Percentiles rank a stretch among this genome's conserved stretches.
These are phyloP conservation scores for Numenius phaeopus DNA, from an alignment of 2,797 vertebrate species.

Conservation along the genomic window DNA sequence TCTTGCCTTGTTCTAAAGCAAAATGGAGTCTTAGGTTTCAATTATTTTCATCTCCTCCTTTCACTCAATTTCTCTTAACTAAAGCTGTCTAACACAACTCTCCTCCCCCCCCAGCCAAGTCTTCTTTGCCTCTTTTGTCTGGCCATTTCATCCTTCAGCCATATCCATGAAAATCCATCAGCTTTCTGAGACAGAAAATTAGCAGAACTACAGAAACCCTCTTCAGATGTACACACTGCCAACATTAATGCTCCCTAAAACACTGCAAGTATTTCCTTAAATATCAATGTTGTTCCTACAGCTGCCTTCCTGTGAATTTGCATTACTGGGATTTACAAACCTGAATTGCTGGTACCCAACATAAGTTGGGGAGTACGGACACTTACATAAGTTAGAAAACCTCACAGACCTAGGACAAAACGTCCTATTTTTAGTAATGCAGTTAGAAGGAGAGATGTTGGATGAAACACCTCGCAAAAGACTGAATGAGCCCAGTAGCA, in stretches of 20 bases:
- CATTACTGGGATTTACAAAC: background rate
- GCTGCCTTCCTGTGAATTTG: background rate
- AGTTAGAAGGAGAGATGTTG: background rate
- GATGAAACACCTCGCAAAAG: background rate
- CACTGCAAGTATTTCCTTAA: background rate
- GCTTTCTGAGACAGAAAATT: background rate
- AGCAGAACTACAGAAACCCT: background rate
- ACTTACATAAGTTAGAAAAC: background rate
- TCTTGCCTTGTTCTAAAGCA: background rate
- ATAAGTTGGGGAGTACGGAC: rapidly evolving
- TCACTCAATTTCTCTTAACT: background rate
- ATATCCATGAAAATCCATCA: background rate
- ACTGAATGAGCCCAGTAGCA: background rate
- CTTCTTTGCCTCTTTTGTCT: background rate
- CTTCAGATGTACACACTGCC: background rate
- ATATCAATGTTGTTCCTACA: rapidly evolving
- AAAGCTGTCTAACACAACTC: background rate
- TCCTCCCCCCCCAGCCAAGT: rapidly evolving
- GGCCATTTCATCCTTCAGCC: background rate
- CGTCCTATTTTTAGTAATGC: background rate
- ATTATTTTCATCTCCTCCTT: background rate
- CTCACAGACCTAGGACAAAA: rapidly evolving
- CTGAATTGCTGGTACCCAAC: background rate
- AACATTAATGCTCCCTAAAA: background rate
- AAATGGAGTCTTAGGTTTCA: background rate